Conservation (phyloP, 2,113 vertebrate genomes). For the Oryzias curvinotus region DNA sequence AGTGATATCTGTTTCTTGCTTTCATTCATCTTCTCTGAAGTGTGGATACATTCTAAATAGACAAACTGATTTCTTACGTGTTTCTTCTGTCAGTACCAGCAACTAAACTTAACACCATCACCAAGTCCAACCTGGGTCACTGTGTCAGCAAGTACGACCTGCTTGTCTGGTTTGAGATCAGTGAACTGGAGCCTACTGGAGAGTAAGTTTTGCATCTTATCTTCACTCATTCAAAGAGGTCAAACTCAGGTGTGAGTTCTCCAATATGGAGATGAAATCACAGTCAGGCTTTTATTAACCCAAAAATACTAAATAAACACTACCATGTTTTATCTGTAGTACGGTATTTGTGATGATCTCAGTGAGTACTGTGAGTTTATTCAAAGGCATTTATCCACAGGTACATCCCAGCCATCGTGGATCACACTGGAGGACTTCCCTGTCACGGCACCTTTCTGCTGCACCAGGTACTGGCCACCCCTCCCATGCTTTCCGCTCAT, state of each 20-base stretch:
- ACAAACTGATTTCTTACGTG: not conserved
- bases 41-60: too few relatives aligned
- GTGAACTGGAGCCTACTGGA: slow-evolving; percentile 96
- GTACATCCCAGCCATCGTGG: slow-evolving; percentile 97
- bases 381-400: slow-evolving; percentile 65
- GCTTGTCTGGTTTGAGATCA: slow-evolving; percentile 99
- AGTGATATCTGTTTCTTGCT: not conserved
- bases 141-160: slow-evolving; percentile 98
- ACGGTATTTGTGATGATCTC: not conserved
- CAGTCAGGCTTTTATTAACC: too few relatives aligned
- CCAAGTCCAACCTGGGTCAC: slow-evolving; percentile 92
- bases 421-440: slow-evolving; percentile 90
- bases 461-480: slow-evolving; percentile 86
- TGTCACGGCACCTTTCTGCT: slow-evolving; percentile 94
- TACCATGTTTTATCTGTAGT: not conserved
- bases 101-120: slow-evolving; percentile 94
- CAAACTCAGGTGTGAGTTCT: too few relatives aligned
- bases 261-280: too few relatives aligned
- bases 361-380: fast-evolving
- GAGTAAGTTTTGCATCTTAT: slow-evolving; percentile 83
- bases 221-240: not conserved
- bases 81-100: slow-evolving; percentile 84
- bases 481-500: not conserved
- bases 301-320: too few relatives aligned
- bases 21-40: not conserved